phyloP scores from a whole-genome alignment of 2,888 invertebrate genomes.

The Endomychus coccineus region DNA sequence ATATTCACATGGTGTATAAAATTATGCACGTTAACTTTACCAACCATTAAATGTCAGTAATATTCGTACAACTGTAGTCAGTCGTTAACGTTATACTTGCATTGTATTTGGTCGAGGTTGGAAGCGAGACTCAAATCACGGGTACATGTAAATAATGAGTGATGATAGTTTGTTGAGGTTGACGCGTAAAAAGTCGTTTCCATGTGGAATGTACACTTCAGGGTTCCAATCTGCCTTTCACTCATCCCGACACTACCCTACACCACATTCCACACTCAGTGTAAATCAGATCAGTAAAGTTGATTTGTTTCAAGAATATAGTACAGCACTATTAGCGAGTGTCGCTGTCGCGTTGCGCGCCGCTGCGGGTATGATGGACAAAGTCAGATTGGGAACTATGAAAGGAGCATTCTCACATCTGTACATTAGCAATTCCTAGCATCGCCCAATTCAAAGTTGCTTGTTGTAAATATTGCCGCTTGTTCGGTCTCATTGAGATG shows the following conservation, averaged over 20 bases:
- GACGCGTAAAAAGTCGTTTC: slow-evolving; percentile 14
- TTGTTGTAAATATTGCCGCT: slow-evolving; percentile 55
- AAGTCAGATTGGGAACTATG: slow-evolving; percentile 71
- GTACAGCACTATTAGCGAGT: slow-evolving; percentile 20
- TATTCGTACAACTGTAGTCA: slow-evolving; percentile 8
- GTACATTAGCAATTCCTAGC: slow-evolving; percentile 25
- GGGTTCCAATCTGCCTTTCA: slow-evolving; percentile 55
- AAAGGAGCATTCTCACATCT: slow-evolving; percentile 65
- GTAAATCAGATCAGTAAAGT: slow-evolving; percentile 3
- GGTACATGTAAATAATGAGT: too few relatives aligned
- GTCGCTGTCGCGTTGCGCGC: slow-evolving; percentile 22
- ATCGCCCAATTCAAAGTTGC: slow-evolving; percentile 35
- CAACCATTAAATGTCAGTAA: slow-evolving; percentile 5
- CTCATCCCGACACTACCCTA: slow-evolving; percentile 23
- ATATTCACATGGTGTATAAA: slow-evolving; percentile 33
- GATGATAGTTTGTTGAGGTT: slow-evolving; percentile 1
- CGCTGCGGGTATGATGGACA: slow-evolving; percentile 37
- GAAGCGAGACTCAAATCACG: too few relatives aligned
- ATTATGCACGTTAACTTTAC: slow-evolving; percentile 32
- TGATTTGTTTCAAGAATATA: slow-evolving; percentile 12
- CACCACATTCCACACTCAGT: slow-evolving; percentile 37
- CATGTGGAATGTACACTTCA: slow-evolving; percentile 58
- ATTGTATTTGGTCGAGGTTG: slow-evolving; percentile 5
- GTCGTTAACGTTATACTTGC: slow-evolving; percentile 6
- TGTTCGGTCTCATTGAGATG: slow-evolving; percentile 43